Evolutionary conservation across 2,888 invertebrate species (phyloP), one percentile per base, ranked within the genome.

Genomic region (Limnephilus rhombicus): DNA sequence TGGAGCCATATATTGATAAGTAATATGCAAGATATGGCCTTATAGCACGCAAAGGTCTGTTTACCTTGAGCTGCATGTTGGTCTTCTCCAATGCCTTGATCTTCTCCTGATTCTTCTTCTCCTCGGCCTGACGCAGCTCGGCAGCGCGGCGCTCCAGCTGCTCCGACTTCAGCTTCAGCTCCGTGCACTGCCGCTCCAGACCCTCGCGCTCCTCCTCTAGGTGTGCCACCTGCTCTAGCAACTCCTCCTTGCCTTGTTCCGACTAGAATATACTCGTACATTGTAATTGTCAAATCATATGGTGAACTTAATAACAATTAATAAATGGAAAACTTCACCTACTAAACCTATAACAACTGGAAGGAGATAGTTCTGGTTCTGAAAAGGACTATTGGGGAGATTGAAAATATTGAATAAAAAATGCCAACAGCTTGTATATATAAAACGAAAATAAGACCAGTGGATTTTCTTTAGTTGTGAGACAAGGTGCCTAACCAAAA

Each of bases 31-130:
- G 45, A 37, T 13, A 11, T 24, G 80, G 5, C n/a, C 18, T 7
- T 49, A 90, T 49, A 15, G 49, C 3, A 13, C 1, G 81, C 31
- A 82, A 82, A 18, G 82, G 34, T 82, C 24, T 24, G 37, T 45
- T 93, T 94, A 98, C 98, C 97, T 99, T 99, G 15, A 99, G 96
- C 95, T 99, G 99, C 94, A 98, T 98, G 95, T 99, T 99, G 1
- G 99, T 99, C 95, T 99, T 98, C 96, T 99, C 99, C 92, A 99
- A 96, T 94, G 99, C 99, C 89, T 98, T 97, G 90, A 99, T 97
- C 95, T 99, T 99, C 95, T 99, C 99, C 81, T 97, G 97, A 94
- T 99, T 98, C 94, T 99, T 98, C 95, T 98, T 98, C 95, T 99
- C 98, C 94, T 99, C 99, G 0, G 99, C 98, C 89, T 98, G 97